These are phyloP conservation scores for Hydropsyche tenuis DNA, from an alignment of 1,140 invertebrate species.

Conservation along the genomic window DNA sequence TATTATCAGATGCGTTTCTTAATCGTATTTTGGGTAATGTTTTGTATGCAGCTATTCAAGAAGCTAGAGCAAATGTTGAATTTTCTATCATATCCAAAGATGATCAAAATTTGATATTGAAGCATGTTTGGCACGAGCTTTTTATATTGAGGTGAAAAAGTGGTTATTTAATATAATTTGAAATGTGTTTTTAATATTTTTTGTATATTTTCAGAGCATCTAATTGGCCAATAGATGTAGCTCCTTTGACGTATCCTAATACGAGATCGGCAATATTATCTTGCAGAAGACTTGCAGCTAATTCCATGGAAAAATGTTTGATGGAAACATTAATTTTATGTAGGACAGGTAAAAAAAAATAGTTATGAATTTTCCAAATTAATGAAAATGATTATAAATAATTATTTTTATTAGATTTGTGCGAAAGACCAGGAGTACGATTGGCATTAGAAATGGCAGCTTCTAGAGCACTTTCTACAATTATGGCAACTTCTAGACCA, in stretches of 20 bases:
- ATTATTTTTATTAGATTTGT: slow-evolving; percentile 5
- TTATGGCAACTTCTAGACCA: slow-evolving; percentile 2
- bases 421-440: not conserved
- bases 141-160: slow-evolving; percentile 60
- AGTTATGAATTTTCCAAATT: not conserved
- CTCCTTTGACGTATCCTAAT: slow-evolving; percentile 52
- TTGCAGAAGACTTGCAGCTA: slow-evolving; percentile 60
- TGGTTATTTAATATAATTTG: not conserved
- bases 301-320: slow-evolving; percentile 66
- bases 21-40: slow-evolving; percentile 62
- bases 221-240: slow-evolving; percentile 66
- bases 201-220: slow-evolving; percentile 58
- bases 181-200: slow-evolving; percentile 23
- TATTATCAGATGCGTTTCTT: slow-evolving; percentile 39
- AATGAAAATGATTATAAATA: not conserved
- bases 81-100: slow-evolving; percentile 59
- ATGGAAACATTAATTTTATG: slow-evolving; percentile 71
- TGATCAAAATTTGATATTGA: slow-evolving; percentile 65
- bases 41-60: slow-evolving; percentile 62
- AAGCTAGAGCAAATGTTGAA: slow-evolving; percentile 63
- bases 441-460: slow-evolving; percentile 9
- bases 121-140: slow-evolving; percentile 65
- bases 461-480: slow-evolving; percentile 3
- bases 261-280: slow-evolving; percentile 53
- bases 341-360: slow-evolving; percentile 61